These are phyloP conservation scores for Orchesella flavescens DNA, from an alignment of 2,888 invertebrate genomes.

Conservation along the genomic window DNA sequence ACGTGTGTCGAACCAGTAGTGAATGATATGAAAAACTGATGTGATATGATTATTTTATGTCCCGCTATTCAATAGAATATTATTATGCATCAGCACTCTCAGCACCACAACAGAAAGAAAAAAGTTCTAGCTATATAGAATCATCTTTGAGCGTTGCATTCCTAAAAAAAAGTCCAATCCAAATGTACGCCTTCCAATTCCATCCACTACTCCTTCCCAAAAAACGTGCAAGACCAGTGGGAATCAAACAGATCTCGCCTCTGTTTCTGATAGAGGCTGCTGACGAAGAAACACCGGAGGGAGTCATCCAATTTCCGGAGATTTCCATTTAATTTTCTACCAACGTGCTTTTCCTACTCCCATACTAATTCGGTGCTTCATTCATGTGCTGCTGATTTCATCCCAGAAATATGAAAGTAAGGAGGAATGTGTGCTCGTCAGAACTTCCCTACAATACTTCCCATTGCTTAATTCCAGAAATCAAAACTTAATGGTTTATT, in stretches of 20 bases:
- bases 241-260: constrained; percentile 26
- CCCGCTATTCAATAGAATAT: neutral
- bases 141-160: neutral
- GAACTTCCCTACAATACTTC: constrained; percentile 11
- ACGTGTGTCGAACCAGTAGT: neutral
- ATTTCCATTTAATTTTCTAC: constrained; percentile 60
- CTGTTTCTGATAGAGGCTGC: constrained; percentile 37
- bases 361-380: constrained; percentile 21
- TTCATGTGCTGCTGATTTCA: constrained; percentile 3
- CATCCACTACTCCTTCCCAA: neutral
- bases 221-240: constrained; percentile 1
- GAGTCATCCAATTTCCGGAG: constrained; percentile 64
- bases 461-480: constrained; percentile 32
- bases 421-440: neutral
- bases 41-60: constrained; percentile 26
- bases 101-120: neutral
- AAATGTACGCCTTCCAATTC: neutral
- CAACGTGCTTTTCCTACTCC: constrained; percentile 15
- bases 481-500: constrained; percentile 15
- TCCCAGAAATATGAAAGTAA: too few relatives aligned
- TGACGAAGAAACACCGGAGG: constrained; percentile 61
- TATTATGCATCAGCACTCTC: neutral
- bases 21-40: constrained; percentile 19
- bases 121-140: neutral
- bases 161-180: neutral